Percentiles rank a stretch among this genome's conserved stretches.
phyloP scores from a whole-genome alignment of 2,888 invertebrate genomes.

The Nipponacmea schrenckii region DNA sequence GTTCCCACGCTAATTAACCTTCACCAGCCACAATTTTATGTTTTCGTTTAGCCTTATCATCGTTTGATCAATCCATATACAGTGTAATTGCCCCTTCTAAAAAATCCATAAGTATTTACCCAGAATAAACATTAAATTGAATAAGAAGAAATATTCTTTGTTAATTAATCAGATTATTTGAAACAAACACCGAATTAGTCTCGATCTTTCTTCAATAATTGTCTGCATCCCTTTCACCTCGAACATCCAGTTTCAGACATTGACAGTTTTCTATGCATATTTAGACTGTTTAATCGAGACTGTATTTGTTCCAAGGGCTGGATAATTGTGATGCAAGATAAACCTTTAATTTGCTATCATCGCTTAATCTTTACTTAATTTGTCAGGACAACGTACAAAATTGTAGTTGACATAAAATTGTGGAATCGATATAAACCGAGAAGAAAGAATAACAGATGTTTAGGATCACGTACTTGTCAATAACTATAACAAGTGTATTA shows the following conservation, averaged over 20 bases:
- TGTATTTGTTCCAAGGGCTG: too few species aligned
- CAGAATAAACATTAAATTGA: not conserved
- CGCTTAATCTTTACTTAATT: slow-evolving; percentile 2
- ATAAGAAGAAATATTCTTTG: not conserved
- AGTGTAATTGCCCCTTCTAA: too few species aligned
- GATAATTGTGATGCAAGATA: too few species aligned
- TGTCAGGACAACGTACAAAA: not conserved
- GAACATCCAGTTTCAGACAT: too few species aligned
- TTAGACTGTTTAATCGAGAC: too few species aligned
- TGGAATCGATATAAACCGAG: not conserved
- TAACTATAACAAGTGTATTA: slow-evolving; percentile 2
- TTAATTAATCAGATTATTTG: slow-evolving; percentile 6
- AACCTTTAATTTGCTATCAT: too few species aligned
- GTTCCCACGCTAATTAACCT: too few species aligned
- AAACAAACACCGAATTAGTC: not conserved
- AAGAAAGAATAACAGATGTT: slow-evolving; percentile 1
- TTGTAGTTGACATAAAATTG: not conserved
- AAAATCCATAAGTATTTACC: slow-evolving; percentile 2
- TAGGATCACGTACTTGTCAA: slow-evolving; percentile 7
- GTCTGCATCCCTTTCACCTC: not conserved
- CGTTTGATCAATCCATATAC: too few species aligned
- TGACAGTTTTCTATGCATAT: too few species aligned
- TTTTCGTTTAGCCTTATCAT: too few species aligned
- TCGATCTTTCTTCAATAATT: not conserved
- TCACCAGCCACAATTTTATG: too few species aligned